Percentiles rank a stretch among this genome's conserved stretches.
phyloP scores from a whole-genome alignment of 2,888 invertebrate species.

The Cantharis nigra region DNA sequence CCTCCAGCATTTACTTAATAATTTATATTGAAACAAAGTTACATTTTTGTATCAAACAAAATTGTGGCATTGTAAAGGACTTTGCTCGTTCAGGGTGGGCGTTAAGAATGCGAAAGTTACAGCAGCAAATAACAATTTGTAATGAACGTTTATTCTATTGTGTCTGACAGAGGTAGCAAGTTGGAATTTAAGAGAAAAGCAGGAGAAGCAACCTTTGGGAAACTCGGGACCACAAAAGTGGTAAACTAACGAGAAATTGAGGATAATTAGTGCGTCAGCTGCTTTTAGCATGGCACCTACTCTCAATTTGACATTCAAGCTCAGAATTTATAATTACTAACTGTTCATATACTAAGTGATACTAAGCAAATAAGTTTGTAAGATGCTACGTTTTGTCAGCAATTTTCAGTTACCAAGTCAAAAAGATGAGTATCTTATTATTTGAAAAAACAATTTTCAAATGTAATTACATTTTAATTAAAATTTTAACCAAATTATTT shows the following conservation, averaged over 20 bases:
- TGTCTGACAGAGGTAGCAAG: neutral
- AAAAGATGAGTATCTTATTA: neutral
- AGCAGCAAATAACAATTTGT: constrained; percentile 9
- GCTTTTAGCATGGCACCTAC: constrained; percentile 15
- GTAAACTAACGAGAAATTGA: constrained; percentile 22
- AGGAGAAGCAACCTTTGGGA: constrained; percentile 13
- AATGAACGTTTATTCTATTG: constrained; percentile 5
- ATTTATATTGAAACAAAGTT: neutral
- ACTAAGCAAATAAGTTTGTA: constrained; percentile 9
- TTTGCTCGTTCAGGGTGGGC: neutral
- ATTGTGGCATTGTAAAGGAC: neutral
- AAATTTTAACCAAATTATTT: neutral
- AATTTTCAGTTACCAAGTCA: neutral
- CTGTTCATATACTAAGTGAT: constrained; percentile 5
- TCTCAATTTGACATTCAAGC: constrained; percentile 13
- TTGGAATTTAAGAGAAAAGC: constrained; percentile 6
- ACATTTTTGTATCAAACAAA: neutral
- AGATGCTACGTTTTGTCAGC: constrained; percentile 1
- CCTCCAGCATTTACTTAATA: neutral
- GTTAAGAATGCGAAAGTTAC: neutral
- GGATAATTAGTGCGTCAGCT: constrained; percentile 22
- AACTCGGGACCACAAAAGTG: constrained; percentile 12
- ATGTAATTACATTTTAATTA: neutral
- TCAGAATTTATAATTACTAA: constrained; percentile 18
- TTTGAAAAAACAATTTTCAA: neutral